phyloP scores from a whole-genome alignment of 2,113 vertebrate species.

The Silurus glanis region DNA sequence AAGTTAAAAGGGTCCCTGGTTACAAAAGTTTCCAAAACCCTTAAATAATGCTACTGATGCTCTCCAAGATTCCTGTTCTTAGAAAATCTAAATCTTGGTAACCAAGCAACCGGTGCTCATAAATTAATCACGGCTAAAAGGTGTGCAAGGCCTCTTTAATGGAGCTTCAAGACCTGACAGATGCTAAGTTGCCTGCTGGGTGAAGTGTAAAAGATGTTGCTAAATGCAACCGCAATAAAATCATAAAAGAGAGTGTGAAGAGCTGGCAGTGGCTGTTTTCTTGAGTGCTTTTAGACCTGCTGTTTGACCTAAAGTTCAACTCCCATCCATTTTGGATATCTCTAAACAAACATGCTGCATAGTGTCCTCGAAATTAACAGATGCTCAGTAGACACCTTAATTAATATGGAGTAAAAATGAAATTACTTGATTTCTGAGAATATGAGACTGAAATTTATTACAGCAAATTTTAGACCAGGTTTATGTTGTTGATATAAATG shows the following conservation, averaged over 20 bases:
- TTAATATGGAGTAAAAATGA: not conserved
- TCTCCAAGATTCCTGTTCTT: not conserved
- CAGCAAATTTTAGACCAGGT: not conserved
- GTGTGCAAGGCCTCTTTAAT: not conserved
- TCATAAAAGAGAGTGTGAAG: slow-evolving; percentile 51
- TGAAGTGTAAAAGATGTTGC: slow-evolving; percentile 45
- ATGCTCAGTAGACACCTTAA: slow-evolving; percentile 48
- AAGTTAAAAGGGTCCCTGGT: not conserved
- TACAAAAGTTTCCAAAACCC: not conserved
- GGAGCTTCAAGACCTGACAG: slow-evolving; percentile 41
- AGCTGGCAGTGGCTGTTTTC: slow-evolving; percentile 26
- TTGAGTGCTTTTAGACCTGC: slow-evolving; percentile 49
- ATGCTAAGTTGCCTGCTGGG: slow-evolving; percentile 43
- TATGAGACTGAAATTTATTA: not conserved
- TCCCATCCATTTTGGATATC: slow-evolving; percentile 37
- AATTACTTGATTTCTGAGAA: slow-evolving; percentile 6
- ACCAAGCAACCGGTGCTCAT: slow-evolving; percentile 32
- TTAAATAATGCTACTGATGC: not conserved
- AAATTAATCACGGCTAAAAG: slow-evolving; percentile 31
- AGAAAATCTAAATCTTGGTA: slow-evolving; percentile 4
- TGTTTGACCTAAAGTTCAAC: slow-evolving; percentile 57
- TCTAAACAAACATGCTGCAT: slow-evolving; percentile 46
- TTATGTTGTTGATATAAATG: not conserved
- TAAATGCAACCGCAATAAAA: slow-evolving; percentile 59
- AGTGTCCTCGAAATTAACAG: slow-evolving; percentile 53